Evolutionary conservation across 2,113 vertebrate species (phyloP).

Genomic region (Amphiprion percula): DNA sequence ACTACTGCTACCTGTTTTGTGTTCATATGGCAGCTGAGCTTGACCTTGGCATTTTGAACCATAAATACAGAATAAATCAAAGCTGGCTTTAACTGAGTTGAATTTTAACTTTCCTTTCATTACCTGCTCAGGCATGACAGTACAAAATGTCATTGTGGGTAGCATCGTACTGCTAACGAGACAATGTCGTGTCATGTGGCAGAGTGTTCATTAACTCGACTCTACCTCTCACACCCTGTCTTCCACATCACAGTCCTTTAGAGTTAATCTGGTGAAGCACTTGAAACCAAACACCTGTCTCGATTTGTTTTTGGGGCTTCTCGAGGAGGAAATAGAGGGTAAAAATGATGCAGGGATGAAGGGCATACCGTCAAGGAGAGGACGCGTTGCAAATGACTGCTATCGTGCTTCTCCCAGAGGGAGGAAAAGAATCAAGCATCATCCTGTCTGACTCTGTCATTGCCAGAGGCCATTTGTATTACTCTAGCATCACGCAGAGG

Average conservation of each 20-base stretch:
- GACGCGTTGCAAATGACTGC: constrained; percentile 43
- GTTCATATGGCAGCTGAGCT: background rate
- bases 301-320: constrained; percentile 6
- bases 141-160: background rate
- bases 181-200: constrained; percentile 1
- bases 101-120: constrained; percentile 19
- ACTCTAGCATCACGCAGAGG: constrained; percentile 20
- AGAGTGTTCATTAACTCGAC: constrained; percentile 14
- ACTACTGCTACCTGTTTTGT: constrained; percentile 8
- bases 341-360: constrained; percentile 40
- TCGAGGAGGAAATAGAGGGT: constrained; percentile 3
- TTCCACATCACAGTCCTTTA: constrained; percentile 6
- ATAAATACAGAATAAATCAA: constrained; percentile 14
- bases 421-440: constrained; percentile 27
- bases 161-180: background rate
- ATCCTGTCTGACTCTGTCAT: constrained; percentile 37
- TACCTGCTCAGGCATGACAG: background rate
- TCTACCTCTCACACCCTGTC: constrained; percentile 1
- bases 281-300: constrained; percentile 25
- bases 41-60: background rate
- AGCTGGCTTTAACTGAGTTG: background rate
- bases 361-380: constrained; percentile 31
- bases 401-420: constrained; percentile 35
- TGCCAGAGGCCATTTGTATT: constrained; percentile 42
- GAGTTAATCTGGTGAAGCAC: background rate